Base-by-base conservation (phyloP, 2,888 invertebrate species). In the Athetis lepigone region DNA sequence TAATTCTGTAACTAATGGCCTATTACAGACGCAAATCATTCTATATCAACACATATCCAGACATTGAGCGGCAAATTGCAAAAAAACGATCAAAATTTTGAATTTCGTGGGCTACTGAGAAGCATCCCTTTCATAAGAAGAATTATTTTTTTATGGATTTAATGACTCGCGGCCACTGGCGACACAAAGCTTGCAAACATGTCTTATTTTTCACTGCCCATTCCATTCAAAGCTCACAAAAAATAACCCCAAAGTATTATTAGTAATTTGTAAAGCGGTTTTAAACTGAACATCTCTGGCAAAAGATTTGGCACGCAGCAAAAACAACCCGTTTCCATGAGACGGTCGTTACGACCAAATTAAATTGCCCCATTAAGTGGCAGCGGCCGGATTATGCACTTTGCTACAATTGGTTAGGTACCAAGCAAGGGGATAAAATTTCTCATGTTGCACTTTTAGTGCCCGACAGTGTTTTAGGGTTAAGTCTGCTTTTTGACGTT, bases 361-460 rank as follows among this genome's bases (percentile, higher is more conserved):
- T 88, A 92, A 92, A 92, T 92, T 88, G 89, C 84, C 68, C 85
- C 85, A 91, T 92, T 92, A 90, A 87, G 83, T 86, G 87, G 85
- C 82, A 72, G 81, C 80, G 70, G 68, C 70, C 27, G 74, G 67
- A 81, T 84, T 78, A 84, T 84, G 82, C 83, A 86, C 85, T 87
- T 79, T 79, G 71, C 78, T 79, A 75, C 82, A 85, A 85, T 85
- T 85, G 86, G 81, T 79, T 76, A 70, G 72, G 70, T 72, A 63
- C 71, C 63, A 54, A 23, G 70, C 65, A 67, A 59, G 72, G 70
- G 70, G 63, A 72, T 74, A 74, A 76, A 78, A 79, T 75, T 75
- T 74, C 72, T 69, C 68, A 63, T 71, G 65, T 77, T 67, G 68
- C 46, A 62, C 56, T 72, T 72, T 71, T 73, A 65, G 50, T 55